Evolutionary conservation across 2,113 vertebrate species (phyloP).

Genomic region (Pelusios castaneus): DNA sequence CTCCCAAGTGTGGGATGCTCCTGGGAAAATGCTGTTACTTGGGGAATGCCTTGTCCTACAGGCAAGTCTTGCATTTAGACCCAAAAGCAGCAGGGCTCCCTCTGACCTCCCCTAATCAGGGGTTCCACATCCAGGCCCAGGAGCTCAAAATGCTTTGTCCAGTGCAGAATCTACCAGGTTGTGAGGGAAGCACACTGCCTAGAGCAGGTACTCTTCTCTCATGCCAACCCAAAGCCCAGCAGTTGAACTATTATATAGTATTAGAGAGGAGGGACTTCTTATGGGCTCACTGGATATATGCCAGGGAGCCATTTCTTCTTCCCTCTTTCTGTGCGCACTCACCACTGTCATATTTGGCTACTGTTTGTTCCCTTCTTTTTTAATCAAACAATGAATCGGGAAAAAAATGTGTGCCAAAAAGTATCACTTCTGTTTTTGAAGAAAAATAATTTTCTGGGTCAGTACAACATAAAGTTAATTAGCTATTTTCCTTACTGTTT

Average conservation of each 20-base stretch:
- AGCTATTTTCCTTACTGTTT: background rate
- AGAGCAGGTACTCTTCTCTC: rapidly evolving
- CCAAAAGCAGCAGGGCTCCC: background rate
- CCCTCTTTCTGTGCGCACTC: background rate
- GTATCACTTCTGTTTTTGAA: background rate
- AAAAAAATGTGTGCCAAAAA: background rate
- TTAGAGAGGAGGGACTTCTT: background rate
- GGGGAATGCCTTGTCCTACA: background rate
- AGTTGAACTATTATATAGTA: background rate
- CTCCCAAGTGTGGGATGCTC: background rate
- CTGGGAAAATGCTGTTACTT: background rate
- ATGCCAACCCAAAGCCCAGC: rapidly evolving
- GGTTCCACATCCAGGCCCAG: background rate
- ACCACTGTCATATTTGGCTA: background rate
- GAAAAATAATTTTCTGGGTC: background rate
- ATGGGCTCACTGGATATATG: background rate
- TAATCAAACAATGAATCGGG: rapidly evolving
- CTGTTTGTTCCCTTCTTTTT: background rate
- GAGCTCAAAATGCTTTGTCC: background rate
- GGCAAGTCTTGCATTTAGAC: background rate
- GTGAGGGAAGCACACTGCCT: rapidly evolving
- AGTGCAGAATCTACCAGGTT: rapidly evolving
- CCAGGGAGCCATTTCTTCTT: background rate
- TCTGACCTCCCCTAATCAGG: background rate
- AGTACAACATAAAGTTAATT: background rate